Percentiles rank a stretch among this genome's conserved stretches.
phyloP scores from a whole-genome alignment of 1,140 invertebrate species.

The Pachyrhynchus sulphureomaculatus region DNA sequence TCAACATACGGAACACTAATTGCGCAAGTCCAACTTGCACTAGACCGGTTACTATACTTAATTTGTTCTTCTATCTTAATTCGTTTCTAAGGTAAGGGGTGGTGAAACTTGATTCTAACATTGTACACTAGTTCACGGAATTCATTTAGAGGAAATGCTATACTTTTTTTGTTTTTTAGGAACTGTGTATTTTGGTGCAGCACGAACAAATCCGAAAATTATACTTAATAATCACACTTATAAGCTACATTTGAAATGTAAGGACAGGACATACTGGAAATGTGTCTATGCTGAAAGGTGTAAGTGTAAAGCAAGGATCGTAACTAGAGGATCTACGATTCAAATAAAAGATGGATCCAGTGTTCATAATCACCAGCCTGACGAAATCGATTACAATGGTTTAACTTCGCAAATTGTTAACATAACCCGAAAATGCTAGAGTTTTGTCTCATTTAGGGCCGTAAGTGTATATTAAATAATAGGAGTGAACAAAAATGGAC shows the following conservation, averaged over 20 bases:
- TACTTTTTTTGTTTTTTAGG: conserved; percentile 22
- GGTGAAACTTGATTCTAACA: too few relatives aligned
- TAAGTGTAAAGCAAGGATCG: conserved; percentile 24
- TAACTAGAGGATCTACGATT: conserved; percentile 3
- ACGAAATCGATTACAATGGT: background rate
- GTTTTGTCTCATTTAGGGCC: too few relatives aligned
- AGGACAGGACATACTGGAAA: conserved; percentile 25
- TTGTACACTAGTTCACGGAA: background rate
- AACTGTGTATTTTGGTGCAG: conserved; percentile 24
- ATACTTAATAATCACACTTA: conserved; percentile 18
- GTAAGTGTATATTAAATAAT: too few relatives aligned
- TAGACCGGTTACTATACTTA: too few relatives aligned
- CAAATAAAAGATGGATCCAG: background rate
- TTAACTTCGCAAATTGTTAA: conserved; percentile 1
- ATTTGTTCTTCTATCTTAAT: too few relatives aligned
- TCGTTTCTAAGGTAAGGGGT: too few relatives aligned
- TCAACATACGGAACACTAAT: too few relatives aligned
- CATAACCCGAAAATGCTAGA: background rate
- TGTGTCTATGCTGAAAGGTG: conserved; percentile 6
- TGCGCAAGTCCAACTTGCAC: too few relatives aligned
- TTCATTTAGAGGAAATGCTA: too few relatives aligned
- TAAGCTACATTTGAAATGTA: conserved; percentile 13
- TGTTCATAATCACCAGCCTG: conserved; percentile 1
- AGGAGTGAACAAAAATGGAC: too few relatives aligned
- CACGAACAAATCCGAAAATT: conserved; percentile 24